These are phyloP conservation scores for Saturnia japonica DNA, from an alignment of 2,888 invertebrate genomes.

Conservation along the genomic window DNA sequence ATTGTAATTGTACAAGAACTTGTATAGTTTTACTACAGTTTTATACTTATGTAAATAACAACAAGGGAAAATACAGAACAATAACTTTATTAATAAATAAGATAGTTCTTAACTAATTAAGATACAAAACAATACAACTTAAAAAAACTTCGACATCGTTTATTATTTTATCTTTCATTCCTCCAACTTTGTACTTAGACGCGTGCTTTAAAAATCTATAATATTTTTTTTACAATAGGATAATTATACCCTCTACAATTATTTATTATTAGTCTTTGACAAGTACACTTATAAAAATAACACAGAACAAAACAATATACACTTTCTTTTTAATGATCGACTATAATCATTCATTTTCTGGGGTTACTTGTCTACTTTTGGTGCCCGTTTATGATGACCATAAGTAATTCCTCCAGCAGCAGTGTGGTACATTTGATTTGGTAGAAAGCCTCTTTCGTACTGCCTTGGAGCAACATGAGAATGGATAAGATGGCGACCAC, in stretches of 20 bases:
- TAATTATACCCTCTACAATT: not conserved
- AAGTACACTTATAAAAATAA: not conserved
- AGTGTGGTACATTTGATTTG: constrained; percentile 77
- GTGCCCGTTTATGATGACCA: constrained; percentile 71
- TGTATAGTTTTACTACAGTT: too few relatives aligned
- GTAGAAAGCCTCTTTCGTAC: constrained; percentile 73
- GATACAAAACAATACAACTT: not conserved
- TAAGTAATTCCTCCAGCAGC: constrained; percentile 68
- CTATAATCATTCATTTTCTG: not conserved
- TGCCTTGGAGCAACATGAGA: constrained; percentile 51
- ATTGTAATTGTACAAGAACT: too few relatives aligned
- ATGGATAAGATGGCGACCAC: constrained; percentile 53
- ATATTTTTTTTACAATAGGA: not conserved
- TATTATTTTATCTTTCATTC: not conserved
- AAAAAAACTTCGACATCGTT: not conserved
- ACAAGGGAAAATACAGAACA: not conserved
- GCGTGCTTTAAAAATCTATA: not conserved
- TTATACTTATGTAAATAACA: not conserved
- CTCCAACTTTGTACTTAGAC: constrained; percentile 7
- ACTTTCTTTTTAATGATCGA: not conserved
- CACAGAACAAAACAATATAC: not conserved
- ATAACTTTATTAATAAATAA: constrained; percentile 5
- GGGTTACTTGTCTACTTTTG: constrained; percentile 54
- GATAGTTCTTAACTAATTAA: too few relatives aligned
- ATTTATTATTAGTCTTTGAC: constrained; percentile 1